A percentile compares a stretch with the other conserved stretches of the same genome.
These are phyloP conservation scores for Hormiphora californensis DNA, from an alignment of 37 sponge, comb jelly and placozoan genomes.

Conservation along the genomic window DNA sequence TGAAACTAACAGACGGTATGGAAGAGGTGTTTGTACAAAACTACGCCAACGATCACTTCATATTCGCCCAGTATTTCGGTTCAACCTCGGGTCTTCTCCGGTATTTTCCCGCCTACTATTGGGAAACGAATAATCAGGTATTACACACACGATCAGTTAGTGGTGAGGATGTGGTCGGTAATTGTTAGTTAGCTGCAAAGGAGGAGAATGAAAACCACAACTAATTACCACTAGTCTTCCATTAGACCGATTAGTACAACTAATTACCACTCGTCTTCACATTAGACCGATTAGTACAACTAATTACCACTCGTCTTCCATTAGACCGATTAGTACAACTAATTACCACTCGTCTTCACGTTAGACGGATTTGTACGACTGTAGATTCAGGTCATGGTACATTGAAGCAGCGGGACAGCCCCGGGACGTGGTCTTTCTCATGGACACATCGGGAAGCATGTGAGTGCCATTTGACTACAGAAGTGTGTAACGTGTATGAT, in stretches of 20 bases:
- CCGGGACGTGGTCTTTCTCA: conserved; percentile 37
- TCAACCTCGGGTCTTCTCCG: conserved; percentile 4
- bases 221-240: too few species aligned
- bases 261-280: too few species aligned
- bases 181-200: too few species aligned
- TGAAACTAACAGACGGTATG: background rate
- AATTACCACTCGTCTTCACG: too few species aligned
- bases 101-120: conserved; percentile 25
- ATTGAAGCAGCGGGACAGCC: conserved; percentile 36
- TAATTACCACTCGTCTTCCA: too few species aligned
- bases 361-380: conserved; percentile 35
- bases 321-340: too few species aligned
- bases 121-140: background rate
- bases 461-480: background rate
- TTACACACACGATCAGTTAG: too few species aligned
- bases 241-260: too few species aligned
- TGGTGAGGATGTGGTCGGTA: too few species aligned
- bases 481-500: background rate
- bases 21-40: conserved; percentile 1
- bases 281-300: too few species aligned
- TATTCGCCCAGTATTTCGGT: conserved; percentile 42
- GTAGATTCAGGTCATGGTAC: conserved; percentile 41
- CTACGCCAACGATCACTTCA: background rate
- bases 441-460: conserved; percentile 40
- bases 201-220: too few species aligned